Conservation (phyloP, 2,888 invertebrate genomes). For the Polymixis flavicincta region DNA sequence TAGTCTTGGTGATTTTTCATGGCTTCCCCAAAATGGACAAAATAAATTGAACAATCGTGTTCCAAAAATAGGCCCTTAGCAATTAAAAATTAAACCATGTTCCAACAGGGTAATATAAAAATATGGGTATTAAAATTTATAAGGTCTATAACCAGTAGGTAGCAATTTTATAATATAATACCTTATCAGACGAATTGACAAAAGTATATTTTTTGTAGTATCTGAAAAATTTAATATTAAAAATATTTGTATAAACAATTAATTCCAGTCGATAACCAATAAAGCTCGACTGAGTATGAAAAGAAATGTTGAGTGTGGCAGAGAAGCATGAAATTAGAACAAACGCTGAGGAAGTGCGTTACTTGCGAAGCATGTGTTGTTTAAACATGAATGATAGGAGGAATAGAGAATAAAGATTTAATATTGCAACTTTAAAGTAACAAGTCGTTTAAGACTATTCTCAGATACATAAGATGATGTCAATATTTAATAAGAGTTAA, state of each 20-base stretch:
- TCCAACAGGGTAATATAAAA: neutral
- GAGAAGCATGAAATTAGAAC: too few relatives aligned
- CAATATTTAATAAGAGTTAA: too few relatives aligned
- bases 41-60: slow-evolving; percentile 14
- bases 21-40: slow-evolving; percentile 18
- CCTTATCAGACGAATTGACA: neutral
- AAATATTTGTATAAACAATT: neutral
- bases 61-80: slow-evolving; percentile 6
- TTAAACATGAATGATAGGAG: too few relatives aligned
- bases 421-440: too few relatives aligned
- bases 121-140: neutral
- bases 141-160: neutral
- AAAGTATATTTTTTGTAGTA: neutral
- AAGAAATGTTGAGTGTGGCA: too few relatives aligned
- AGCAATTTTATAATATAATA: neutral
- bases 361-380: too few relatives aligned
- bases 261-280: neutral
- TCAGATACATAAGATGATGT: too few relatives aligned
- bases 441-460: too few relatives aligned
- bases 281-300: too few relatives aligned
- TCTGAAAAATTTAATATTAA: neutral
- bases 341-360: too few relatives aligned
- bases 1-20: slow-evolving; percentile 52
- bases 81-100: neutral
- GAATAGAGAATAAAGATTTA: too few relatives aligned